phyloP scores from a whole-genome alignment of 2,113 vertebrate genomes.

The Garra rufa region DNA sequence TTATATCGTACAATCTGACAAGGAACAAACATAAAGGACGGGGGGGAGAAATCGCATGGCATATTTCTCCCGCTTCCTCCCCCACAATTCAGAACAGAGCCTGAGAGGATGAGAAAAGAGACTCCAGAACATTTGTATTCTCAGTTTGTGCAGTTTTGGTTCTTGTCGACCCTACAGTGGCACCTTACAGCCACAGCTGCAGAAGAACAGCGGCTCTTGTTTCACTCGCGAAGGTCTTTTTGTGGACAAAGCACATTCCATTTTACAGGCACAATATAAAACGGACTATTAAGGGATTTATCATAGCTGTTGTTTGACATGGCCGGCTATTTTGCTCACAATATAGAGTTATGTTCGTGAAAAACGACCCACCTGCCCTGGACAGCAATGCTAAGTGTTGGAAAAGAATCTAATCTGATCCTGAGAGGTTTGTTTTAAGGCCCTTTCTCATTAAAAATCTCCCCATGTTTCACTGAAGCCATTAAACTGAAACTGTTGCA shows the following conservation, averaged over 20 bases:
- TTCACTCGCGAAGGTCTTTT: conserved; percentile 16
- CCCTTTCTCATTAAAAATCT: conserved; percentile 8
- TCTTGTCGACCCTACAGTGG: conserved; percentile 25
- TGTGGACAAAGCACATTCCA: conserved; percentile 5
- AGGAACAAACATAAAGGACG: not conserved
- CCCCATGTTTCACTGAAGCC: not conserved
- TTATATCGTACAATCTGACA: not conserved
- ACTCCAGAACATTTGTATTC: conserved; percentile 14
- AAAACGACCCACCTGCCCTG: not conserved
- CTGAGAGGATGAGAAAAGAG: not conserved
- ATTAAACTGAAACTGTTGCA: not conserved
- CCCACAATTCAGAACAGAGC: not conserved
- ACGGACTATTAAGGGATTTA: conserved; percentile 20
- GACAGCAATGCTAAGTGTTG: not conserved
- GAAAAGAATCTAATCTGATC: not conserved
- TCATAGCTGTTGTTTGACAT: conserved; percentile 10
- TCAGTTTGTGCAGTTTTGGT: conserved; percentile 11
- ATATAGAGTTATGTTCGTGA: not conserved
- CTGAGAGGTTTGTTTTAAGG: not conserved
- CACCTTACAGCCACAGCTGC: not conserved
- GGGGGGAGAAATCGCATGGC: not conserved
- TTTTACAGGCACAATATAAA: conserved; percentile 31
- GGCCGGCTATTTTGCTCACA: not conserved
- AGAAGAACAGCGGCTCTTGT: conserved; percentile 18
- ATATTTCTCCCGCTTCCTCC: not conserved